Base-by-base conservation (phyloP, 2,797 vertebrate genomes). In the Syndactyla subalaris region DNA sequence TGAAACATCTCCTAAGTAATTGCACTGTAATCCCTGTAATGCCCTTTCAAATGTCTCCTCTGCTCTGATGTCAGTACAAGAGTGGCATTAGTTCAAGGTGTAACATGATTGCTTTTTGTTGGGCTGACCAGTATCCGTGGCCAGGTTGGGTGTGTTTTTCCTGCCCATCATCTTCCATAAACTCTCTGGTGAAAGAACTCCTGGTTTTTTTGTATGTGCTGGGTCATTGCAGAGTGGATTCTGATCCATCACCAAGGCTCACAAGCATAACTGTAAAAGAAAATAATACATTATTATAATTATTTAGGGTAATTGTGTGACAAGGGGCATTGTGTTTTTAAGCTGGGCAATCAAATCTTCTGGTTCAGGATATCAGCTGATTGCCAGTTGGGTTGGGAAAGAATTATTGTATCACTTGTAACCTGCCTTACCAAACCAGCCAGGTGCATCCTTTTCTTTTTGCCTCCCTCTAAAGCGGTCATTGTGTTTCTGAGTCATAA, bases 401-500 rank as follows among this genome's bases (percentile, higher is more conserved):
- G 76, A 84, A 46, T 88, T 39, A 88, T 73, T 93, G 51, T 63
- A n/a, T 75, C 62, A 17, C 54, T 68, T 38, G 43, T 38, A 34
- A 70, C 38, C 84, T 75, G 54, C 59, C 73, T 81, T 72, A 84
- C 66, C 85, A 76, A 92, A 86, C 39, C 93, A 73, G 76, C 78
- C 85, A 91, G 88, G 88, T 92, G 51, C 54, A 78, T 89, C 85
- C 68, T 80, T 94, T 78, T 29, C 73, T 48, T 89, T 71, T 30
- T 58, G 75, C 61, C 84, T 91, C 43, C 41, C 63, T 87, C 57
- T 54, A 9, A 91, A 89, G 78, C 10, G 6, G 36, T 87, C 4
- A 11, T 43, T 92, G 71, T 87, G 34, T 79, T 91, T 91, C 58
- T 88, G 92, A 93, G 46, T 92, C 89, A 91, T 70, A 85, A 72